phyloP scores from a whole-genome alignment of 2,888 invertebrate species.

The Dichetophora obliterata region DNA sequence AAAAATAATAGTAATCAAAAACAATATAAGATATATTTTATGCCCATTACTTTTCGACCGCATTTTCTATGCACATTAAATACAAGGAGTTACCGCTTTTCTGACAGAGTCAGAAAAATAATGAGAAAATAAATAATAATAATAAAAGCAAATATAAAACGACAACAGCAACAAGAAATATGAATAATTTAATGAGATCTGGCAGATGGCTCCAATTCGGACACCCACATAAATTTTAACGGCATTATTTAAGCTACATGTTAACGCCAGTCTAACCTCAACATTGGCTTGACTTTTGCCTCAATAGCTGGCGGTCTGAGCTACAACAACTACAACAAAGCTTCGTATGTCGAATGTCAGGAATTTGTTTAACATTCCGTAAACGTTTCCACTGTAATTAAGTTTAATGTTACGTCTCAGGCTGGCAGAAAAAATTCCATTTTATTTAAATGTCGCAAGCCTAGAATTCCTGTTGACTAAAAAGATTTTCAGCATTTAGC shows the following conservation, averaged over 20 bases:
- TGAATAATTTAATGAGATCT: constrained; percentile 23
- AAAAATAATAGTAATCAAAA: background rate
- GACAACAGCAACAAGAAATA: background rate
- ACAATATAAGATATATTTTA: constrained; percentile 2
- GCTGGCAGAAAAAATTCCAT: constrained; percentile 13
- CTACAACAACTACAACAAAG: no score
- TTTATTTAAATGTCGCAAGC: background rate
- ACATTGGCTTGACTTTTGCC: background rate
- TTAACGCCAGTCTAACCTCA: background rate
- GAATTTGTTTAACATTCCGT: constrained; percentile 22
- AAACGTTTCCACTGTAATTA: constrained; percentile 28
- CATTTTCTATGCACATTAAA: background rate
- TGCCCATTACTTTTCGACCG: background rate
- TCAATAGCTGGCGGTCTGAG: background rate
- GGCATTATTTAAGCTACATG: constrained; percentile 19
- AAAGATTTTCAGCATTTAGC: no score
- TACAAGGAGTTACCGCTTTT: background rate
- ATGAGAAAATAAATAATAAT: background rate
- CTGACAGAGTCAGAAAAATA: background rate
- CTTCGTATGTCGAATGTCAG: background rate
- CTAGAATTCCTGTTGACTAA: no score
- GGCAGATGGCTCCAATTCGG: background rate
- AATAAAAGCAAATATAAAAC: background rate
- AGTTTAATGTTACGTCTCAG: constrained; percentile 7
- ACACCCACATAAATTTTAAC: constrained; percentile 14